Evolutionary conservation across 2,113 vertebrate species (phyloP), one percentile per base, ranked within the genome.

Genomic region (Mesocricetus auratus): DNA sequence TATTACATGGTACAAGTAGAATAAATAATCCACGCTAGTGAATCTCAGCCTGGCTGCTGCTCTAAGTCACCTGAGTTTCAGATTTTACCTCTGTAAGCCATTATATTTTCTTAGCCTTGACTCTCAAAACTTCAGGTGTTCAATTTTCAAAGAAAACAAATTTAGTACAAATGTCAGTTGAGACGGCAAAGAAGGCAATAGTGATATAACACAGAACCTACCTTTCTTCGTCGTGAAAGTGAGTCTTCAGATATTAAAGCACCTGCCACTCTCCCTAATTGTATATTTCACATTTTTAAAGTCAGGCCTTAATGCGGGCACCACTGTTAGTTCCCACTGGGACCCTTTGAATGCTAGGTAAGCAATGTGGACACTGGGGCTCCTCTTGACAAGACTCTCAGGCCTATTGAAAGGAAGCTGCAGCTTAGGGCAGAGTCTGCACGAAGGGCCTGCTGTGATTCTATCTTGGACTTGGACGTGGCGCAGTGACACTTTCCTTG

Each of bases 91-190:
- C 66, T 64, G 36, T 39, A 68, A 68, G 36, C 26, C 2, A 8
- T 66, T 86, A 11, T 79, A 31, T 50, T 24, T 95, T 89, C 42
- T 94, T 19, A 53, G 15, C 24, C 83, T 31, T 50, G 33, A 6
- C 36, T 95, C 78, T 36, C 24, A 75, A 95, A 77, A 73, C 42
- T 69, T 79, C 29, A 78, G 31, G 29, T 75, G 56, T 47, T 91
- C 56, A 45, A 4, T 90, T 96, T 96, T 95, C 53, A 86, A 93
- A 89, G 39, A 79, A 75, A 91, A 90, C 86, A 45, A 58, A 29
- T 56, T 95, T 86, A 47, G 45, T 47, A 26, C n/a, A 92, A 47
- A 86, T 29, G 17, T 68, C 75, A 78, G 95, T 71, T 91, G 89
- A 79, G 47, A 17, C 26, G 86, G 42, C 58, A 85, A 47, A 58